Percentiles rank a stretch among this genome's conserved stretches.
phyloP scores from a whole-genome alignment of 2,113 vertebrate genomes.

The Ardeotis arabs region DNA sequence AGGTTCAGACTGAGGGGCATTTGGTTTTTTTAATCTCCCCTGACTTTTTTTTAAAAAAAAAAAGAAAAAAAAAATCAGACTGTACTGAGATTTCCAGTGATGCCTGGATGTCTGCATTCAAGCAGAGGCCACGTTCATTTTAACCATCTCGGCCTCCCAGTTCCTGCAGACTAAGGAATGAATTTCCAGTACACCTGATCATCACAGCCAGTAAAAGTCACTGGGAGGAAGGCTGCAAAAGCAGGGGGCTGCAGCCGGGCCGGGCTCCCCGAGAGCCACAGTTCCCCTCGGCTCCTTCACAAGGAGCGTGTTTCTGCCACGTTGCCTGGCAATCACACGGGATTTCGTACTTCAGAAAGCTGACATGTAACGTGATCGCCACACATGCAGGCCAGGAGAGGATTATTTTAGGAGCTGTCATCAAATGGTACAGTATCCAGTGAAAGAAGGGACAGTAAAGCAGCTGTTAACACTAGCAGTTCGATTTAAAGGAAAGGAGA shows the following conservation, averaged over 20 bases:
- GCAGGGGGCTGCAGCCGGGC: background rate
- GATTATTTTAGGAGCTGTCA: constrained; percentile 35
- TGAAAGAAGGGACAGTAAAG: background rate
- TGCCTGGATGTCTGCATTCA: background rate
- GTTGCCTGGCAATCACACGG: constrained; percentile 27
- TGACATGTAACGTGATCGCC: background rate
- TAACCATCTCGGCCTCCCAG: background rate
- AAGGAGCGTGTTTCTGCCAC: background rate
- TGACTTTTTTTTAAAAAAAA: background rate
- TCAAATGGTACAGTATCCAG: background rate
- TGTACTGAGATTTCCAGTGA: background rate
- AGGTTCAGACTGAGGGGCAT: background rate
- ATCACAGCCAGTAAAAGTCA: background rate
- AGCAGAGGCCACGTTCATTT: background rate
- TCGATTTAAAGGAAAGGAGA: background rate
- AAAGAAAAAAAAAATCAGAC: background rate
- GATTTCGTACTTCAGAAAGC: constrained; percentile 6
- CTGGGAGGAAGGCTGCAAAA: background rate
- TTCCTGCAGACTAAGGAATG: background rate
- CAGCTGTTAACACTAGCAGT: constrained; percentile 12
- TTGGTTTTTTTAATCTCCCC: background rate
- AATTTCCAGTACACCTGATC: background rate
- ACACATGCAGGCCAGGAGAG: background rate
- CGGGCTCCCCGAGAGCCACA: background rate
- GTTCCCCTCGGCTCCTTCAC: background rate